Conservation (phyloP, 2,797 vertebrate genomes). For the Mastacembelus armatus region DNA sequence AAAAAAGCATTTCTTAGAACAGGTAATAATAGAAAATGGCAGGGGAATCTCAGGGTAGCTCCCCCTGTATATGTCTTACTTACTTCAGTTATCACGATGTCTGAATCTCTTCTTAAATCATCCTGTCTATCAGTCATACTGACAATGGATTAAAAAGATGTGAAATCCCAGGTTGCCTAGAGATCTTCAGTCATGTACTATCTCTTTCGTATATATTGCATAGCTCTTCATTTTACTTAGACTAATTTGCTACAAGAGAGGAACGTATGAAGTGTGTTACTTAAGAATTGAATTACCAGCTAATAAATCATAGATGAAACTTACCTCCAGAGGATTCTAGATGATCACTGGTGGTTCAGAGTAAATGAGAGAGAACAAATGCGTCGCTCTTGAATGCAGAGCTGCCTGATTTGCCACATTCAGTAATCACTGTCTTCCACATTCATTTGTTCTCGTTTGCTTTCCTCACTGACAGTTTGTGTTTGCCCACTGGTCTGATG, state of each 20-base stretch:
- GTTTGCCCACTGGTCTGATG: conserved; percentile 20
- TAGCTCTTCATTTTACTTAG: conserved; percentile 6
- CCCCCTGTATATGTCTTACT: background rate
- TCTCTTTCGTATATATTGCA: background rate
- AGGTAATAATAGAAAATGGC: no score
- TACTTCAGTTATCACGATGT: background rate
- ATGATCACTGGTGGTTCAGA: conserved; percentile 6
- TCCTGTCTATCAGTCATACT: conserved; percentile 4
- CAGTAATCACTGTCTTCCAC: conserved; percentile 22
- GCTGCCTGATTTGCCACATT: conserved; percentile 15
- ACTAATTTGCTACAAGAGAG: conserved; percentile 15
- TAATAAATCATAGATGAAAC: conserved; percentile 44
- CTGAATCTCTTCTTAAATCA: no score
- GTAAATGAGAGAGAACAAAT: conserved; percentile 18
- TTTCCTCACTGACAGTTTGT: conserved; percentile 23
- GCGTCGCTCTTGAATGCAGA: conserved; percentile 21
- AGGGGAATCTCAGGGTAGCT: background rate
- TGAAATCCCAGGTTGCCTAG: no score
- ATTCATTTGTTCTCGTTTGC: conserved; percentile 14
- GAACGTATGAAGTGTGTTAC: conserved; percentile 7
- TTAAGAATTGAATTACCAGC: conserved; percentile 10
- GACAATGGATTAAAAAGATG: conserved; percentile 9
- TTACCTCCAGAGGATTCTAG: conserved; percentile 41
- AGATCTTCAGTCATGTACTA: background rate
- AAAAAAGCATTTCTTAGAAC: no score